Percentiles rank a stretch among this genome's conserved stretches.
Conservation (phyloP, 2,113 vertebrate genomes). For the Spizaetus ornatus region DNA sequence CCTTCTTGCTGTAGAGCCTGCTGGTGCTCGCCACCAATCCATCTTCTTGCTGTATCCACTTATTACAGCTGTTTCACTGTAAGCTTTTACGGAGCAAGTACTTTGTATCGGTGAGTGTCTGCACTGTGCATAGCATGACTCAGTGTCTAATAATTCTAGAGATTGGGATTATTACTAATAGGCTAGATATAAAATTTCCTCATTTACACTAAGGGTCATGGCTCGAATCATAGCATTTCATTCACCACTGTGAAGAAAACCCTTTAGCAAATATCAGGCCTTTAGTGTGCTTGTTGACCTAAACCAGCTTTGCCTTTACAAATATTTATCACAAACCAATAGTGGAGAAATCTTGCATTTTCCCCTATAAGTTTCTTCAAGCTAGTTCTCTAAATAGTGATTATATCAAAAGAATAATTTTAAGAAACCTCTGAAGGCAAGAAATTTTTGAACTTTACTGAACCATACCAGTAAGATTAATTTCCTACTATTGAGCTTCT, state of each 20-base stretch:
- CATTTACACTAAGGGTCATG: too few relatives aligned
- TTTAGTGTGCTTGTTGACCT: neutral
- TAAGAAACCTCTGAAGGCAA: neutral
- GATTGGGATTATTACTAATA: neutral
- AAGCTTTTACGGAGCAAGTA: neutral
- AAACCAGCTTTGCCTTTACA: neutral
- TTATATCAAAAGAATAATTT: conserved; percentile 43
- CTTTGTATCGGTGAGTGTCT: neutral
- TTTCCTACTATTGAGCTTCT: conserved; percentile 30
- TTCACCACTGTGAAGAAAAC: neutral
- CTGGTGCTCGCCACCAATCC: neutral
- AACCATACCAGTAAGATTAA: conserved; percentile 6
- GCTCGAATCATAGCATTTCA: neutral
- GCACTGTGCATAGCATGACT: rapidly evolving
- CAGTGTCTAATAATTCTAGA: neutral
- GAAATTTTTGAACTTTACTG: conserved; percentile 25
- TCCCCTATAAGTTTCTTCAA: neutral
- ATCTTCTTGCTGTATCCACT: neutral
- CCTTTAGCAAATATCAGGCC: neutral
- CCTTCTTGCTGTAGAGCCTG: neutral
- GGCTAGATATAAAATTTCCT: too few relatives aligned
- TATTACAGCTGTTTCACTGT: neutral
- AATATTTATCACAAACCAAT: neutral
- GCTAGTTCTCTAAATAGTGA: neutral
- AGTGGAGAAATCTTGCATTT: neutral